Percentiles rank a stretch among this genome's conserved stretches.
Conservation (phyloP, 2,113 vertebrate genomes). For the Sigmodon hispidus region DNA sequence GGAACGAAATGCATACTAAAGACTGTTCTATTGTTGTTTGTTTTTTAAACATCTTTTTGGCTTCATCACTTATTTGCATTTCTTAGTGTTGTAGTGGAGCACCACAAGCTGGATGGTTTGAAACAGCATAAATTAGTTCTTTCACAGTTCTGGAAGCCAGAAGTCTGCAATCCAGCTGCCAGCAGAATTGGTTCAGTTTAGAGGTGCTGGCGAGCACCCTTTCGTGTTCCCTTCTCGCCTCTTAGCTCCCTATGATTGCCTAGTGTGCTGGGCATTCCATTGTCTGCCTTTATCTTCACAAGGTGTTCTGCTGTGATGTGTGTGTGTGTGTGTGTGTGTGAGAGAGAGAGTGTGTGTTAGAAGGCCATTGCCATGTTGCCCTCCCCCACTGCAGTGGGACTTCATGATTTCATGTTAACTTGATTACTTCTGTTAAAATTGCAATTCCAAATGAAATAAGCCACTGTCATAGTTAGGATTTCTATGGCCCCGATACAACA, state of each 20-base stretch:
- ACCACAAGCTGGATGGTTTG: background rate
- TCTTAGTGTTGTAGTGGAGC: background rate
- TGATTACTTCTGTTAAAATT: background rate
- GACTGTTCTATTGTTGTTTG: background rate
- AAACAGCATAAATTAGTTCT: slow-evolving; percentile 14
- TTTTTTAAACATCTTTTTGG: background rate
- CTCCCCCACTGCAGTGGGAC: background rate
- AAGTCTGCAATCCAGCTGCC: slow-evolving; percentile 13
- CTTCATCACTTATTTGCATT: background rate
- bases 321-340: background rate
- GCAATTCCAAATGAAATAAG: background rate
- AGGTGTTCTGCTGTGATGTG: background rate
- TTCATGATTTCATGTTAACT: background rate
- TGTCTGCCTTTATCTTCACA: background rate
- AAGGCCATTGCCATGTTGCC: background rate
- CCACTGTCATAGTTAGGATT: background rate
- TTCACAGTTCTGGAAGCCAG: background rate
- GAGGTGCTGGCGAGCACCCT: background rate
- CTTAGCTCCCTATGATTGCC: background rate
- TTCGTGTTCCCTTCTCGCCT: background rate
- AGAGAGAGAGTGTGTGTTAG: background rate
- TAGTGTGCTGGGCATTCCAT: background rate
- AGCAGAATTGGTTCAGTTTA: background rate
- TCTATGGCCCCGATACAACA: background rate
- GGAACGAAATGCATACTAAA: background rate